Evolutionary conservation across 2,113 vertebrate genomes (phyloP), one percentile per base, ranked within the genome.

Genomic region (Festucalex cinctus): DNA sequence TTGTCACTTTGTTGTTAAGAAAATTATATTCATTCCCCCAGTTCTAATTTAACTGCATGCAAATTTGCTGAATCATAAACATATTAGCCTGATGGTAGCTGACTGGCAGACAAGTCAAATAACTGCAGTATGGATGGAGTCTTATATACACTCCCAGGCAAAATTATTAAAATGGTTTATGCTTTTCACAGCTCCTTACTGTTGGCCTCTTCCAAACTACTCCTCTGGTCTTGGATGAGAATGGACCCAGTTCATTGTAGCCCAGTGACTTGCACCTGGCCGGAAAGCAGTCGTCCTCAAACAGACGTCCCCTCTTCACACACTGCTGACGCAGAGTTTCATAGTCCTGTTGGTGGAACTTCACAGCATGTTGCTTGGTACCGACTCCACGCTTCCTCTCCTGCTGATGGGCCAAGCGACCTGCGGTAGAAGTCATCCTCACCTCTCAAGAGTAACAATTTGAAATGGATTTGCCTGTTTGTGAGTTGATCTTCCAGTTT

Each of bases 231-330:
- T 94, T 93, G 1, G 88, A 70, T 14, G 94, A 96, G 46, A 84
- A 51, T 0, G 91, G 94, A 44, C 94, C 93, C 36, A 98, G 88
- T 6, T 96, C 94, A 8, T 48, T 90, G 73, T 91, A 95, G 24
- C 95, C 95, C 85, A 98, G 80, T 0, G 88, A 88, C 4, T 91
- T 93, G 0, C 86, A 74, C 35, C 89, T 91, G 0, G 94, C 93
- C 19, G 93, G 93, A 68, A 97, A 97, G 63, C 86, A 78, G 1
- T 88, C 77, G 63, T 97, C 95, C 75, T 93, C 92, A 80, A 96
- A 96, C 1, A 96, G 85, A 0, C 73, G 36, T 9, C 93, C 89
- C 0, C 83, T 78, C 35, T 83, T 68, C 76, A 95, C 80, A 78
- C 93, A 95, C 56, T 90, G 85, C 20, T 80, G 83, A 48, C 79